Conservation (phyloP, 1,140 invertebrate genomes). For the Tigriopus japonicus region DNA sequence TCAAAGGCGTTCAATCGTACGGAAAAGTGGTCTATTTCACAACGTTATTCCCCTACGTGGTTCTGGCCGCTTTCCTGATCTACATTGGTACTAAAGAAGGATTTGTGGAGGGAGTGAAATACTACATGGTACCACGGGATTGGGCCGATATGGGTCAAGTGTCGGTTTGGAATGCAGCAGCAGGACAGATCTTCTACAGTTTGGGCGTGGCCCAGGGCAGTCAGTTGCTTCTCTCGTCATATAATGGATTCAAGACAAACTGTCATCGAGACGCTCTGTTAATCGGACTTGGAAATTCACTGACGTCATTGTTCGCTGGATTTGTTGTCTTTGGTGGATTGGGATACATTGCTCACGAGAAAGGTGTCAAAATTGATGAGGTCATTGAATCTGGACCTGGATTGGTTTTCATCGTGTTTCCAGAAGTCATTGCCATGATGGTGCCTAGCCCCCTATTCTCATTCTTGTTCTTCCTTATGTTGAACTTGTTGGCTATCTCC, state of each 20-base stretch:
- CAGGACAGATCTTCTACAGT: not conserved
- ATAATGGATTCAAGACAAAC: not conserved
- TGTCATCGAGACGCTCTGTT: slow-evolving; percentile 19
- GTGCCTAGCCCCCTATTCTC: not conserved
- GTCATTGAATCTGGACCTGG: slow-evolving; percentile 10
- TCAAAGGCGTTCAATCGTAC: slow-evolving; percentile 1
- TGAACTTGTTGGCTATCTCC: not conserved
- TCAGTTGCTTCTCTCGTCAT: not conserved
- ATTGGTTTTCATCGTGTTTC: not conserved
- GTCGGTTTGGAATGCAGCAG: not conserved
- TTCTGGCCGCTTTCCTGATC: slow-evolving; percentile 44
- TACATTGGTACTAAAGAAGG: slow-evolving; percentile 23
- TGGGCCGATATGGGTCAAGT: not conserved
- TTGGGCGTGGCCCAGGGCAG: not conserved
- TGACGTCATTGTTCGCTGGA: slow-evolving; percentile 20
- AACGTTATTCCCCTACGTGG: slow-evolving; percentile 43
- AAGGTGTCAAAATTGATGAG: slow-evolving; percentile 25
- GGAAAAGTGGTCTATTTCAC: slow-evolving; percentile 30
- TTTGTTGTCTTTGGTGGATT: slow-evolving; percentile 31
- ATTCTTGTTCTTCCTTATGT: not conserved
- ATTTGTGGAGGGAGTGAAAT: not conserved
- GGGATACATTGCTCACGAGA: slow-evolving; percentile 47
- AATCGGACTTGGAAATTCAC: slow-evolving; percentile 19
- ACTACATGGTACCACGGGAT: not conserved
- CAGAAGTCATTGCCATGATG: not conserved